Evolutionary conservation across 2,797 vertebrate genomes (phyloP).

Genomic region (Malacoctenus gilli): DNA sequence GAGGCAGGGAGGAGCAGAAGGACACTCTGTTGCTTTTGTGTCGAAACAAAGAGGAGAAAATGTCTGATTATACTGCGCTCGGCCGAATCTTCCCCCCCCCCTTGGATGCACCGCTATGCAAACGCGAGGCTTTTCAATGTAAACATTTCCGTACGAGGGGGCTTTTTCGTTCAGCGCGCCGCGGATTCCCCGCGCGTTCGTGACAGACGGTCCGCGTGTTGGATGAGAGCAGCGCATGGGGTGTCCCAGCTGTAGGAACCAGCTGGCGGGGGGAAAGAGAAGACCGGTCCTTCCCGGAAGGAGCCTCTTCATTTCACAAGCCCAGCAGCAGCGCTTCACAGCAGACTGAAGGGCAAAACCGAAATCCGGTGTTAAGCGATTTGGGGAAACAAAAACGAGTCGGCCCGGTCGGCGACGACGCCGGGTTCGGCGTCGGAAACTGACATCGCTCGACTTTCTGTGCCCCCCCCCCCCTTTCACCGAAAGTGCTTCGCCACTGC

Average conservation of each 20-base stretch:
- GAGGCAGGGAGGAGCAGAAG: conserved; percentile 30
- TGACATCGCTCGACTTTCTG: conserved; percentile 3
- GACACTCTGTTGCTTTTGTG: conserved; percentile 29
- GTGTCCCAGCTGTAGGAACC: conserved; percentile 80
- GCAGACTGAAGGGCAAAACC: conserved; percentile 42
- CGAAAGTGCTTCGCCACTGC: no score
- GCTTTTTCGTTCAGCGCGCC: conserved; percentile 22
- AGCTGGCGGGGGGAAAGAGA: conserved; percentile 76
- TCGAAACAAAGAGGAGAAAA: conserved; percentile 25
- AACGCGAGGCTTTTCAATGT: conserved; percentile 17
- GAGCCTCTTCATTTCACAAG: conserved; percentile 70
- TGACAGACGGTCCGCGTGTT: conserved; percentile 77
- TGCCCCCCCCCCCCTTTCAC: no score
- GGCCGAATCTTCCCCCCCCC: conserved; percentile 6
- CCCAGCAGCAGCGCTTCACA: conserved; percentile 23
- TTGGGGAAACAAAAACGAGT: conserved; percentile 23
- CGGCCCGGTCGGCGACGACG: background rate
- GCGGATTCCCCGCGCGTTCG: conserved; percentile 41
- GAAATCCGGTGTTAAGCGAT: conserved; percentile 23
- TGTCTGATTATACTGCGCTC: background rate
- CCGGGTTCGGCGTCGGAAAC: conserved; percentile 19
- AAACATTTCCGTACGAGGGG: conserved; percentile 15
- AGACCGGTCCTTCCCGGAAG: conserved; percentile 67
- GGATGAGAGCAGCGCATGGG: conserved; percentile 73
- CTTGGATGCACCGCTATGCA: conserved; percentile 6